Percentiles rank a stretch among this genome's conserved stretches.
phyloP scores from a whole-genome alignment of 2,113 vertebrate species.

The Pluvialis apricaria region DNA sequence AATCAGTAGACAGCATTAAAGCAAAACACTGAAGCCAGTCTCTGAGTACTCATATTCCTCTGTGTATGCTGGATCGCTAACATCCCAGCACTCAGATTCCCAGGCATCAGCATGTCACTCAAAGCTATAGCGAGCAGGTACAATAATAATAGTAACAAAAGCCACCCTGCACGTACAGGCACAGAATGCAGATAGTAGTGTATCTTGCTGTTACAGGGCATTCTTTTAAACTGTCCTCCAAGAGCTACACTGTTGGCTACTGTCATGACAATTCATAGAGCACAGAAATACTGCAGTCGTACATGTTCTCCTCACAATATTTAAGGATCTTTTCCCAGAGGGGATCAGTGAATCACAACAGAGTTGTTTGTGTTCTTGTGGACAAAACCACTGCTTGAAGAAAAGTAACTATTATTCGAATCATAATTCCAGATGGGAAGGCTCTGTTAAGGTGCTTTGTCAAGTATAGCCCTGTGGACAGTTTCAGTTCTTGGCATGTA shows the following conservation, averaged over 20 bases:
- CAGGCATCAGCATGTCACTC: background rate
- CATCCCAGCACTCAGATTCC: background rate
- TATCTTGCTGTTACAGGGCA: background rate
- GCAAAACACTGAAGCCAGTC: background rate
- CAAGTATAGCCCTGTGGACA: background rate
- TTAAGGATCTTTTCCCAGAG: background rate
- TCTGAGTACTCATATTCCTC: background rate
- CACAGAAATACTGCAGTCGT: background rate
- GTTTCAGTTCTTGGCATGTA: background rate
- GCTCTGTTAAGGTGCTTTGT: background rate
- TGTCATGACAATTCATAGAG: background rate
- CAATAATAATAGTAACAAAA: background rate
- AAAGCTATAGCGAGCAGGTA: background rate
- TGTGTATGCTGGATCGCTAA: background rate
- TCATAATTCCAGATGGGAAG: background rate
- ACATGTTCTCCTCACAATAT: background rate
- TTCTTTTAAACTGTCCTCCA: background rate
- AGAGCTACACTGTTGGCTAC: background rate
- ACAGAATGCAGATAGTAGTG: background rate
- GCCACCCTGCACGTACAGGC: background rate
- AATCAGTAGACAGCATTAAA: background rate
- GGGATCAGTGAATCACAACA: background rate
- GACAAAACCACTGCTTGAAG: background rate
- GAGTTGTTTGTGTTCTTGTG: background rate
- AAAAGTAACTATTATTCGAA: background rate